Evolutionary conservation across 2,888 invertebrate species (phyloP), one percentile per base, ranked within the genome.

Genomic region (Panzeria rudis): DNA sequence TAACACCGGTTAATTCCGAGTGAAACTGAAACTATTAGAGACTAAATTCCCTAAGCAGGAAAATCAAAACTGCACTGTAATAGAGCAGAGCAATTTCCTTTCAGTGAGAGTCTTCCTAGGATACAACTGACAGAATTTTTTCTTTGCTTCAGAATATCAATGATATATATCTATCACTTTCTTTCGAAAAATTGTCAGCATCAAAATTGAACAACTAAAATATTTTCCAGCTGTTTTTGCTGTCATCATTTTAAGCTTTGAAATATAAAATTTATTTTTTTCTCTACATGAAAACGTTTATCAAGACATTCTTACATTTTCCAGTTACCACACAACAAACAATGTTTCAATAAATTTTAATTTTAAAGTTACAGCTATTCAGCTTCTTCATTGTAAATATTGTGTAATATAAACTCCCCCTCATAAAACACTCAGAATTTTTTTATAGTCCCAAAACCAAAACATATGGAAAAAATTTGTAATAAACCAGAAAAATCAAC

Each of bases 381-480:
- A 91, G 90, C 92, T 92, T 90, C 76, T 90, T 92, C 89, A 92
- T 92, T 92, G 92, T 92, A 92, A 92, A 92, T 92, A 91, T 91
- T 92, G 92, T 92, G 91, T 90, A 90, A 91, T 92, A 91, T 73
- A 85, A 83, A 83, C 38, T 56, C 44, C 35, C 17, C 32, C 20
- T 47, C 62, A 69, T 13, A 2, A 91, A 90, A 90, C 88, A 92
- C 91, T 92, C 92, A 92, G 92, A 92, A 92, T 92, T 92, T 91
- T 83, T 84, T 78, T 35, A 89, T 25, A 23, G 11, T 13, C 83
- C 82, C 32, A 25, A 25, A 35, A 35, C 8, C 32, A 38, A 84
- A 41, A 7, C 44, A 80, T 32, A 41, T 35, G n/a, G 23, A 32
- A 44, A 35, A 29, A 68, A 75, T 23, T 35, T 25, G 15, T 4